Conservation (phyloP, 2,113 vertebrate species). For the Sinocyclocheilus grahami region DNA sequence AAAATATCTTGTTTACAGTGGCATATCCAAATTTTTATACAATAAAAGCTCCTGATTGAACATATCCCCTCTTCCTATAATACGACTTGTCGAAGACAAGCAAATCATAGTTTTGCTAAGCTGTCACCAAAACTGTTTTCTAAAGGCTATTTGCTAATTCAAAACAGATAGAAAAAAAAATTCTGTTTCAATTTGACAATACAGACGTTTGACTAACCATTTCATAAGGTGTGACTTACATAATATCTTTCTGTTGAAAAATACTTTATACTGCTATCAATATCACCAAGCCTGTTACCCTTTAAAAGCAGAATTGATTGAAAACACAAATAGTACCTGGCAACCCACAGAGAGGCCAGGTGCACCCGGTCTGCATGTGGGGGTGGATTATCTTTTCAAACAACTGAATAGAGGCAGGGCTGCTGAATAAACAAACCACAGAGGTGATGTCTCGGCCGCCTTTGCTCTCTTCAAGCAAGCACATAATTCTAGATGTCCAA, state of each 20-base stretch:
- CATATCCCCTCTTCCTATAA: no score
- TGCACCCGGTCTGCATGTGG: constrained; percentile 14
- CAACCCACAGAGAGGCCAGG: constrained; percentile 43
- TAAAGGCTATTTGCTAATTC: no score
- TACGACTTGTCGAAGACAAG: no score
- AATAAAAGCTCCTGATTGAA: no score
- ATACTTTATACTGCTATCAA: background rate
- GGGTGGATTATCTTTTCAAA: constrained; percentile 43
- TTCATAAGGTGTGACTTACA: background rate
- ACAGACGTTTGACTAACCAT: background rate
- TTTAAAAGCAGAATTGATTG: background rate
- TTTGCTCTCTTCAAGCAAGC: constrained; percentile 17
- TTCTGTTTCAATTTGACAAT: no score
- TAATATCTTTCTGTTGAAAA: background rate
- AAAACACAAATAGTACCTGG: constrained; percentile 24
- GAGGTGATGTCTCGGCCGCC: background rate
- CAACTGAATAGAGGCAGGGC: constrained; percentile 6
- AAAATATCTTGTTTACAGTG: no score
- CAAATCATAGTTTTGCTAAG: no score
- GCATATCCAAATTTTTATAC: no score
- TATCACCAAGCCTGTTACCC: background rate
- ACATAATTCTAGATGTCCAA: background rate
- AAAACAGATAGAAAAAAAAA: no score
- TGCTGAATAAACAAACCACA: constrained; percentile 46
- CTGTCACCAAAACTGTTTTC: no score